Base-by-base conservation (phyloP, 2,888 invertebrate genomes). In the Entomobrya proxima region DNA sequence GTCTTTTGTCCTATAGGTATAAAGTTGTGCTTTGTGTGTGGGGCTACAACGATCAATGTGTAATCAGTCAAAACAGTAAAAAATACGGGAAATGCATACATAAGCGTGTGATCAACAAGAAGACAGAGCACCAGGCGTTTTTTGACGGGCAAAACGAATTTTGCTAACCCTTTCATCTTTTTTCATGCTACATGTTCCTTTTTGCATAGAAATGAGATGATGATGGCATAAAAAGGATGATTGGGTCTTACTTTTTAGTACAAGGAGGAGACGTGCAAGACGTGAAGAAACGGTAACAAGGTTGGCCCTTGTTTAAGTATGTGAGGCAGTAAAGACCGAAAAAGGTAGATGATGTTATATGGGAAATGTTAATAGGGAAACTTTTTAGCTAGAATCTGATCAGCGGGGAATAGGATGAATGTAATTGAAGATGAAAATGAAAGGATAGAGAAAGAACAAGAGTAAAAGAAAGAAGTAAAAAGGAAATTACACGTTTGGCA, bases 401-500 rank as follows among this genome's bases (percentile, higher is more conserved):
- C 52, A 75, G 64, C 35, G 35, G 64, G 64, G 64, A 55, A 27
- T 30, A 3, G 78, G 64, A 64, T 75, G 76, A 55, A 58, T 35
- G 75, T 50, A 75, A 37, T 52, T 52, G 55, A 76, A 35, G 55
- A 76, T 24, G 50, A 37, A 72, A 40, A 67, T 32, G 69, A 44
- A 69, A 35, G 24, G 35, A 37, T 6, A 27, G 44, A 11, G 11
- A 18, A 24, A 24, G 27, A 21, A 44, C 13, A 18, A 64, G 35
- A 18, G 21, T n/a, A n/a, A 27, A 40, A 11, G 11, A 18, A 24
- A 24, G 27, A 21, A 44, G n/a, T 11, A 64, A n/a, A 18, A 15
- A 64, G 35, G n/a, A 64, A 64, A 64, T 35, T 32, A 7, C 6
- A 37, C 11, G 40, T 69, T n/a, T 44, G 21, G 50, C 90, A 94